These are phyloP conservation scores for Caligus rogercresseyi DNA, from an alignment of 1,140 invertebrate species.

Conservation along the genomic window DNA sequence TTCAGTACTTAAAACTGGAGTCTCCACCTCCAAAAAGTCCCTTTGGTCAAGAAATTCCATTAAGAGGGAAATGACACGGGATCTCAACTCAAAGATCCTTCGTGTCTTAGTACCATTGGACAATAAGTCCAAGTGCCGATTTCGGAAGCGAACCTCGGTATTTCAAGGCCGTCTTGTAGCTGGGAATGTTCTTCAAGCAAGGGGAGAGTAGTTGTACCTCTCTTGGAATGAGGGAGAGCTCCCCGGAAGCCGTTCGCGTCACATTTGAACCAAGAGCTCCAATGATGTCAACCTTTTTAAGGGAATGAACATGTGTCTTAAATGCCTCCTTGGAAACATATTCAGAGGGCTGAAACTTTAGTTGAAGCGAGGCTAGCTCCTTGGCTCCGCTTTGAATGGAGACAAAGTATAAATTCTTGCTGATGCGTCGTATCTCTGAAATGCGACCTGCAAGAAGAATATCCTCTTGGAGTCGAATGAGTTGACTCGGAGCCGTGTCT, in stretches of 20 bases:
- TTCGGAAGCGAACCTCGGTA: background rate
- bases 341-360: background rate
- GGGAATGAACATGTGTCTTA: conserved; percentile 20
- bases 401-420: background rate
- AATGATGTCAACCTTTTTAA: conserved; percentile 87
- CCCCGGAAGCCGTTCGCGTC: conserved; percentile 91
- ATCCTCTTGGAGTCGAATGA: background rate
- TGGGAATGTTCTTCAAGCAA: conserved; percentile 89
- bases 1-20: conserved; percentile 16
- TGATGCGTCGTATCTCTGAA: background rate
- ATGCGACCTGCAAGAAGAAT: background rate
- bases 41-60: conserved; percentile 4
- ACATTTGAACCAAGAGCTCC: conserved; percentile 66
- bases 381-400: background rate
- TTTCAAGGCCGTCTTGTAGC: background rate
- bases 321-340: background rate
- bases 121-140: conserved; percentile 1
- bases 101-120: background rate
- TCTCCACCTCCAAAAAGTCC: conserved; percentile 22
- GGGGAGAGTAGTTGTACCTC: conserved; percentile 73
- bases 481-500: background rate
- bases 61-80: conserved; percentile 9
- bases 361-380: background rate
- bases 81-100: background rate
- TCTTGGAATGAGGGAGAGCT: conserved; percentile 80